Base-by-base conservation (phyloP, 2,888 invertebrate genomes). In the Caenorhabditis doughertyi region DNA sequence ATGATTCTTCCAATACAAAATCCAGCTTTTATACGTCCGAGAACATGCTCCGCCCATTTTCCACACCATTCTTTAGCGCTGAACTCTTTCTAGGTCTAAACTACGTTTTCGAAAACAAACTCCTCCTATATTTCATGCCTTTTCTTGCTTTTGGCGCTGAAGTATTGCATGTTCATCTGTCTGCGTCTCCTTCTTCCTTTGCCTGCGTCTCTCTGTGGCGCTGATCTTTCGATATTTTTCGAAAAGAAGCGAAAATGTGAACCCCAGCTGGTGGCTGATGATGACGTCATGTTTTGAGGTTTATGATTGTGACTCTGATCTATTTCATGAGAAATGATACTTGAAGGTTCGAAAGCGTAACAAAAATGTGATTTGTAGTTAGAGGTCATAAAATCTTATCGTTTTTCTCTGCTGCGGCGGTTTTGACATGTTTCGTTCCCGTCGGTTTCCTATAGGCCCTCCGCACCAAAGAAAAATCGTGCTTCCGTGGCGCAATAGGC, bases 401-500 rank as follows among this genome's bases (percentile, higher is more conserved):
- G n/a, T n/a, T n/a, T n/a, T n/a, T n/a, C n/a, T n/a, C n/a, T n/a
- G n/a, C n/a, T n/a, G n/a, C n/a, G n/a, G n/a, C 16, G 39, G 13
- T 13, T 13, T 2, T 39, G 39, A 11, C 16, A 9, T 39, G 16
- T 39, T 39, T 39, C 7, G 39, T 60, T 58, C 21, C 56, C 9
- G 8, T 29, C 39, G n/a, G 13, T 42, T 23, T 44, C 9, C 1
- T 60, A 2, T 42, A 44, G 23, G 27, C 25, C 25, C 13, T 42
- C 16, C 1, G 5, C 5, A 23, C n/a, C 25, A 16, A 18, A 0
- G 16, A 25, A 0, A 7, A 2, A 3, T 0, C n/a, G 16, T 25
- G 85, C 84, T 80, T 84, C 84, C 80, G 83, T 84, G 83, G 85
- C 85, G 85, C 86, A 86, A 86, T 86, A 83, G 84, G 86, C 86